These are phyloP conservation scores for Sinosuthora webbiana DNA, from an alignment of 2,113 vertebrate genomes.

Conservation along the genomic window DNA sequence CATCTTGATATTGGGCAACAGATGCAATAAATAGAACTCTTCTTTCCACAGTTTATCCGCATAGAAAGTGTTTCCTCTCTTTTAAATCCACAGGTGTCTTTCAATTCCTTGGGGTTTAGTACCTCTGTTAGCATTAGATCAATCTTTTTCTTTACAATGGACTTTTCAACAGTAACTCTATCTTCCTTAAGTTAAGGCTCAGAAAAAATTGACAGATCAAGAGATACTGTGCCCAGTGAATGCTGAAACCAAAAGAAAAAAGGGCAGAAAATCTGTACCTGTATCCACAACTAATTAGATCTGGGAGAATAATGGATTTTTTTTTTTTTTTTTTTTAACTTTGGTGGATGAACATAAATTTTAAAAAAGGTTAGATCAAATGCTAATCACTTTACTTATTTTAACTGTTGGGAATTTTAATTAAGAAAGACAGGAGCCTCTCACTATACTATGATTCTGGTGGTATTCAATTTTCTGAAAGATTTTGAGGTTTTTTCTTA, in stretches of 20 bases:
- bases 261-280: not conserved
- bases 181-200: not conserved
- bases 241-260: not conserved
- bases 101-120: not conserved
- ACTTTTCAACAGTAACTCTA: not conserved
- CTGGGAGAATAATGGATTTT: not conserved
- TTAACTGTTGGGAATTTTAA: not conserved
- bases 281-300: not conserved
- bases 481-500: not conserved
- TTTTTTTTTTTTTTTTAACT: not conserved
- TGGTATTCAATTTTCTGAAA: not conserved
- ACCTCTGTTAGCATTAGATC: not conserved
- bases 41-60: not conserved
- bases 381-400: not conserved
- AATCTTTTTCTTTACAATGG: slow-evolving; percentile 4
- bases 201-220: slow-evolving; percentile 11
- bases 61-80: not conserved
- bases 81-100: not conserved
- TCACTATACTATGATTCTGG: not conserved
- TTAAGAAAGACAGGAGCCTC: not conserved
- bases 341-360: not conserved
- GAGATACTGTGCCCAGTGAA: not conserved
- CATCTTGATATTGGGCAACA: not conserved
- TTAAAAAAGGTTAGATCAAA: not conserved
- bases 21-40: not conserved